Evolutionary conservation across 2,888 invertebrate genomes (phyloP).

Genomic region (Adela reaumurella): DNA sequence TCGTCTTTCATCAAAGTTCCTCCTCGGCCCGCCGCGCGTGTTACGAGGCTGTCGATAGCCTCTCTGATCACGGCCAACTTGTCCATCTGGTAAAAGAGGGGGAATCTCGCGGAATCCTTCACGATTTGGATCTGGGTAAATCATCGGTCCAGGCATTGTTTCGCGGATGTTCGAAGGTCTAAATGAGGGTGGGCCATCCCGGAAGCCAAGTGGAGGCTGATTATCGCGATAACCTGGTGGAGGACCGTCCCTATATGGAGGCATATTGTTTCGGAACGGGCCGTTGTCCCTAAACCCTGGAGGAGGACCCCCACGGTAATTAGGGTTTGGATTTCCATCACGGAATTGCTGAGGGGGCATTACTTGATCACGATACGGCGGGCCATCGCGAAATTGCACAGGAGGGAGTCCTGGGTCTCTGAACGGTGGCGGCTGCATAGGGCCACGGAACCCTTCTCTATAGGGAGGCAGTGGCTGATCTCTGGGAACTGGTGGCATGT

Average conservation of each 20-base stretch:
- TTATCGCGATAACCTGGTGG: constrained; percentile 31
- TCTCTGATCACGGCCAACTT: constrained; percentile 1
- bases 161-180: constrained; percentile 42
- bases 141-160: constrained; percentile 17
- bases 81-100: neutral
- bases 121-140: constrained; percentile 37
- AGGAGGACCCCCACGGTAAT: neutral
- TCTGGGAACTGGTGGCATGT: constrained; percentile 19
- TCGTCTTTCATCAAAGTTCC: constrained; percentile 35
- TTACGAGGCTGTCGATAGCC: constrained; percentile 30
- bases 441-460: constrained; percentile 34
- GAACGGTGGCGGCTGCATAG: constrained; percentile 28
- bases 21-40: constrained; percentile 28
- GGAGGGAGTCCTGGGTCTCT: constrained; percentile 4
- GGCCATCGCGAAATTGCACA: constrained; percentile 14
- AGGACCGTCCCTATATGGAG: constrained; percentile 29
- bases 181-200: constrained; percentile 27
- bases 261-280: constrained; percentile 9
- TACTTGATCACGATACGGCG: neutral
- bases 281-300: constrained; percentile 4
- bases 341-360: constrained; percentile 1
- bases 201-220: constrained; percentile 27
- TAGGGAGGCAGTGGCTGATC: constrained; percentile 26
- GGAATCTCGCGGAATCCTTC: constrained; percentile 15
- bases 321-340: neutral